phyloP scores from a whole-genome alignment of 2,113 vertebrate species.

The Brachypodius melanocephalos region DNA sequence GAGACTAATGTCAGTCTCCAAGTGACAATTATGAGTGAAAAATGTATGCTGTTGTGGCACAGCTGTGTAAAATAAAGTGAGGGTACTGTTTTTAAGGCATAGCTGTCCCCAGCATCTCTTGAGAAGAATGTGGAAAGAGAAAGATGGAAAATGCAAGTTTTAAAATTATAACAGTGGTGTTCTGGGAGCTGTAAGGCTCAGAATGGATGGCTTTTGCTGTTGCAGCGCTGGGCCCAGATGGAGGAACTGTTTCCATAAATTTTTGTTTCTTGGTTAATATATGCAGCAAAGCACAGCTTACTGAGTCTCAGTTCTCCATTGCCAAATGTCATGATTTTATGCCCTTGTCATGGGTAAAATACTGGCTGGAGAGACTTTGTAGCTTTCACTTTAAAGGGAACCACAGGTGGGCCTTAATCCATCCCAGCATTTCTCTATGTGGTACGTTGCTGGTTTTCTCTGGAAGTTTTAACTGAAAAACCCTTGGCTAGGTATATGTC shows the following conservation, averaged over 20 bases:
- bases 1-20: background rate
- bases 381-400: background rate
- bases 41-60: background rate
- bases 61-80: background rate
- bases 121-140: background rate
- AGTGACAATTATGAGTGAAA: background rate
- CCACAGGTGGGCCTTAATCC: background rate
- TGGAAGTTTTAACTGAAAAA: background rate
- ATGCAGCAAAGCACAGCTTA: background rate
- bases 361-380: background rate
- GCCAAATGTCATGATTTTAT: background rate
- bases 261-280: background rate
- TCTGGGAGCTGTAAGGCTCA: conserved; percentile 76
- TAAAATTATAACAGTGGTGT: background rate
- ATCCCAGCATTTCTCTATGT: background rate
- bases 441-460: background rate
- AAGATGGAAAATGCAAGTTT: background rate
- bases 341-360: background rate
- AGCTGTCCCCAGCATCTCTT: background rate
- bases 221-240: conserved; percentile 69
- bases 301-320: background rate
- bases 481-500: background rate
- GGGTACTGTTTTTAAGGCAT: background rate
- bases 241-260: conserved; percentile 73
- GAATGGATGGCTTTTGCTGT: conserved; percentile 77